These are phyloP conservation scores for Paradoxurus hermaphroditus DNA, from an alignment of 2,113 vertebrate genomes.

Conservation along the genomic window DNA sequence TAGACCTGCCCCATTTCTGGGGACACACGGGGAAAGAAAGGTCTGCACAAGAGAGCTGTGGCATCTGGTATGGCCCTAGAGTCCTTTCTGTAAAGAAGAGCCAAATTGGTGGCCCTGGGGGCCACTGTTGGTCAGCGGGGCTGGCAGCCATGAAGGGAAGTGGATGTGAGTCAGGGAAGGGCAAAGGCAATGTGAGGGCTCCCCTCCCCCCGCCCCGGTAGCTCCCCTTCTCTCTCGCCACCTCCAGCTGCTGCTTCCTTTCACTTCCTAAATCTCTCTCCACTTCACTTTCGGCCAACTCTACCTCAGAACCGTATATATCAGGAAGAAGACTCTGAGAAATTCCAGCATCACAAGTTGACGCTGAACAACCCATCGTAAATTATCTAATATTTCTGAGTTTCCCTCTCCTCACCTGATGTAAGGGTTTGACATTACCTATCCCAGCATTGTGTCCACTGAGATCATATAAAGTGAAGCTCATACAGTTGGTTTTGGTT, in stretches of 20 bases:
- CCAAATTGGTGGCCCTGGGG: too few relatives aligned
- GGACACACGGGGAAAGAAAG: fast-evolving
- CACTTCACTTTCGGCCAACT: neutral
- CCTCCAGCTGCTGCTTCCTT: too few relatives aligned
- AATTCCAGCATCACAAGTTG: neutral
- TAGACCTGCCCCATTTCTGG: neutral
- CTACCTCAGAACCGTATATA: neutral
- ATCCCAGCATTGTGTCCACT: too few relatives aligned
- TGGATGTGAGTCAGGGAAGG: fast-evolving
- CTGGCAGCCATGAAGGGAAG: fast-evolving
- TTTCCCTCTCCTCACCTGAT: neutral
- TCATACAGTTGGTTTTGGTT: too few relatives aligned
- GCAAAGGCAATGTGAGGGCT: neutral
- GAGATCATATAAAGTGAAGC: neutral
- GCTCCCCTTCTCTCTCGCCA: too few relatives aligned
- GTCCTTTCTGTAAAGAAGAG: neutral
- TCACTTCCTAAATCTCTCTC: neutral
- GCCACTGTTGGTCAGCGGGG: neutral
- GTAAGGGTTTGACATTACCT: neutral
- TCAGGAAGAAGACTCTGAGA: neutral
- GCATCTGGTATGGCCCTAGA: neutral
- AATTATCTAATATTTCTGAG: neutral
- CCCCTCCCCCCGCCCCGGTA: too few relatives aligned
- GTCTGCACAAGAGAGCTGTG: neutral
- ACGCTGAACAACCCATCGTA: too few relatives aligned